Percentiles rank a stretch among this genome's conserved stretches.
Evolutionary conservation across 2,888 invertebrate species (phyloP).

Genomic region (Phanerotoma sp.): DNA sequence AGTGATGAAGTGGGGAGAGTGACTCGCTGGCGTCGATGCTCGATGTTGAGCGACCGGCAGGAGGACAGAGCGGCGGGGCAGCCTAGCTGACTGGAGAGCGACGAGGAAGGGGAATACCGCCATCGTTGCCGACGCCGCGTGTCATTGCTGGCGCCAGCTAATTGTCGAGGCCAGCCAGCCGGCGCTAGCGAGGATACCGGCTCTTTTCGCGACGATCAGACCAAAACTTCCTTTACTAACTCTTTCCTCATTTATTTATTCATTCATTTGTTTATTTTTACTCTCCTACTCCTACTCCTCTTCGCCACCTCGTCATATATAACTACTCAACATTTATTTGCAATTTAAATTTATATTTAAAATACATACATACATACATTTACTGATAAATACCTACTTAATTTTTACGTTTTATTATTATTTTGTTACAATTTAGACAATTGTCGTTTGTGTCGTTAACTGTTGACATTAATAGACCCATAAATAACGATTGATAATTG

Average conservation of each 20-base stretch:
- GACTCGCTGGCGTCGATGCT: conserved; percentile 23
- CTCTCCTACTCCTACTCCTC: neutral
- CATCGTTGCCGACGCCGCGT: conserved; percentile 50
- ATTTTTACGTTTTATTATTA: neutral
- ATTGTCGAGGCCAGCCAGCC: conserved; percentile 55
- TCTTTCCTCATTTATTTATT: conserved; percentile 1
- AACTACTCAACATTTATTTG: neutral
- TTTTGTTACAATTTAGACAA: too few relatives aligned
- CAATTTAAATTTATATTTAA: neutral
- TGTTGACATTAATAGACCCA: too few relatives aligned
- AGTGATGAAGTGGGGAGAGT: conserved; percentile 17
- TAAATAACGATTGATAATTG: too few relatives aligned
- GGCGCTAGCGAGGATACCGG: conserved; percentile 31
- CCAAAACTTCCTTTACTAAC: conserved; percentile 17
- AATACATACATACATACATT: too few relatives aligned
- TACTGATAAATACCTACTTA: neutral
- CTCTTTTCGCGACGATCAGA: conserved; percentile 22
- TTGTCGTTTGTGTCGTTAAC: neutral
- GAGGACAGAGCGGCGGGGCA: conserved; percentile 51
- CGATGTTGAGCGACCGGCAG: conserved; percentile 34
- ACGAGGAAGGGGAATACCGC: conserved; percentile 27
- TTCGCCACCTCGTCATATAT: neutral
- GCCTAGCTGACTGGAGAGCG: conserved; percentile 37
- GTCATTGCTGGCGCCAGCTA: conserved; percentile 56
- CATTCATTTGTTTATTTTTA: conserved; percentile 9